Percentiles rank a stretch among this genome's conserved stretches.
Evolutionary conservation across 2,797 vertebrate species (phyloP).

Genomic region (Lacerta bilineata): DNA sequence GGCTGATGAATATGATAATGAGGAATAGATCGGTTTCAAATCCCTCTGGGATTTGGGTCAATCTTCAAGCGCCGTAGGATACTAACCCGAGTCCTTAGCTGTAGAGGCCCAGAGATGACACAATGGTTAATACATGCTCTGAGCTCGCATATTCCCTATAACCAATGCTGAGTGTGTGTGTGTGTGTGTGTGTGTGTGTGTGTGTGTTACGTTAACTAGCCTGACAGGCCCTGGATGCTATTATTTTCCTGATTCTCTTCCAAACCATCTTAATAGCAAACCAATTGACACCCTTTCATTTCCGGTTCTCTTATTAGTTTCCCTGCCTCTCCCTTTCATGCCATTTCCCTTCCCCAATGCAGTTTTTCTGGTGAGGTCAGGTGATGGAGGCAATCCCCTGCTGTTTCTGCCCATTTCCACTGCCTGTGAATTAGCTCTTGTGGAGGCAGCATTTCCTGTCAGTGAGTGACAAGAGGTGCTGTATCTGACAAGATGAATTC

Average conservation of each 20-base stretch:
- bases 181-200: neutral
- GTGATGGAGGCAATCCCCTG: conserved; percentile 46
- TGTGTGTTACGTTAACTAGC: neutral
- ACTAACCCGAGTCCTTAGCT: conserved; percentile 16
- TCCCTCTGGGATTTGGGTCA: neutral
- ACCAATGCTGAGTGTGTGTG: neutral
- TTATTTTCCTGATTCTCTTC: conserved; percentile 8
- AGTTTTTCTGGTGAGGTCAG: conserved; percentile 39
- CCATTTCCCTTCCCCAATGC: conserved; percentile 1
- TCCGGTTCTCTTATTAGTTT: conserved; percentile 25
- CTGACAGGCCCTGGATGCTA: fast-evolving
- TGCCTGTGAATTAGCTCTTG: conserved; percentile 34
- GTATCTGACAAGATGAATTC: conserved; percentile 64
- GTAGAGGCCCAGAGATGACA: neutral
- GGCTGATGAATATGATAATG: conserved; percentile 41
- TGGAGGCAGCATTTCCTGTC: conserved; percentile 52
- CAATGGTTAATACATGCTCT: neutral
- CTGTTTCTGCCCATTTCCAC: conserved; percentile 31
- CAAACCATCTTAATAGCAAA: neutral
- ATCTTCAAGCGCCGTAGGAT: neutral
- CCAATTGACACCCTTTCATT: neutral
- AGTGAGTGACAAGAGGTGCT: conserved; percentile 45
- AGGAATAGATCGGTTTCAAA: conserved; percentile 26
- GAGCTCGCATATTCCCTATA: neutral
- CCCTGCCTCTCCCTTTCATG: neutral